Percentiles rank a stretch among this genome's conserved stretches.
phyloP scores from a whole-genome alignment of 1,140 invertebrate genomes.

The Archegozetes longisetosus region DNA sequence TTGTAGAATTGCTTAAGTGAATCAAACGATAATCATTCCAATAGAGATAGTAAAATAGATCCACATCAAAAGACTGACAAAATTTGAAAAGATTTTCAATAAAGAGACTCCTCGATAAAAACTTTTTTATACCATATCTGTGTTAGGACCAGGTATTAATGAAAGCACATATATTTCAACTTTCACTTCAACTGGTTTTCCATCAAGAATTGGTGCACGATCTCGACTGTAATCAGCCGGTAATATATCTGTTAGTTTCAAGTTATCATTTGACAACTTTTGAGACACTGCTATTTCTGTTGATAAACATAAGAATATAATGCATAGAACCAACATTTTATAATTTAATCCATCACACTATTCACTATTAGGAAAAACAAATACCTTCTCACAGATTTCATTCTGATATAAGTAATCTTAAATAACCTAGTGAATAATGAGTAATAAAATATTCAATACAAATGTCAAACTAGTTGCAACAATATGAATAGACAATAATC shows the following conservation, averaged over 20 bases:
- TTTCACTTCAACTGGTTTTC: constrained; percentile 3
- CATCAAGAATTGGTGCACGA: constrained; percentile 5
- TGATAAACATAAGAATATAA: too few species aligned
- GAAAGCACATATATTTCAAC: not conserved
- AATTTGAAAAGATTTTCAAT: not conserved
- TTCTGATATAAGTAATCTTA: too few species aligned
- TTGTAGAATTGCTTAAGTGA: constrained; percentile 5
- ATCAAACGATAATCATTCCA: constrained; percentile 19
- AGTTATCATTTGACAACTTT: too few species aligned
- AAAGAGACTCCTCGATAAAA: not conserved
- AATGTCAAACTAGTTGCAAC: too few species aligned
- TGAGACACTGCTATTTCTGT: too few species aligned
- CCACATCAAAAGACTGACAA: constrained; percentile 17
- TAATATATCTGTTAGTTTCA: constrained; percentile 3
- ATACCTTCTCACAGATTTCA: too few species aligned
- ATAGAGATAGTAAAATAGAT: constrained; percentile 20
- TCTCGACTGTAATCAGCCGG: constrained; percentile 3
- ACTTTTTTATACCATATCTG: not conserved
- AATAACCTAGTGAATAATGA: too few species aligned
- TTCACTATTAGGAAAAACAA: too few species aligned
- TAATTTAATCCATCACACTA: too few species aligned
- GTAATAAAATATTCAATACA: too few species aligned
- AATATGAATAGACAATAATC: too few species aligned
- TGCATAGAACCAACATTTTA: too few species aligned
- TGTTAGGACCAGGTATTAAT: not conserved